A percentile compares a stretch with the other conserved stretches of the same genome.
These are phyloP conservation scores for Ridgeia piscesae DNA, from an alignment of 1,140 invertebrate species.

Conservation along the genomic window DNA sequence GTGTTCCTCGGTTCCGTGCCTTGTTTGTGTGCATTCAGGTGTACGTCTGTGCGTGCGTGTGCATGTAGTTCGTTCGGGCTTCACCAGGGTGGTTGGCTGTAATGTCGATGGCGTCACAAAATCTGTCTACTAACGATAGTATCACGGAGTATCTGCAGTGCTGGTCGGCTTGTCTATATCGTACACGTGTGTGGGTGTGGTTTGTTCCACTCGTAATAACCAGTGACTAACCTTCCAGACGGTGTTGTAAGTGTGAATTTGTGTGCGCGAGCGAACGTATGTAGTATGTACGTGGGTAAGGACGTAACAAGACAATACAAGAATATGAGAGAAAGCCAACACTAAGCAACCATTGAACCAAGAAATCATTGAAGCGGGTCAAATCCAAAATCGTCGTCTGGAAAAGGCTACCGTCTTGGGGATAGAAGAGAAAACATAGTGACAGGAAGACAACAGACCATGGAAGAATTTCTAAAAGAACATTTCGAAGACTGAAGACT, in stretches of 20 bases:
- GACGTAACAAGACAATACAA: neutral
- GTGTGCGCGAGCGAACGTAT: neutral
- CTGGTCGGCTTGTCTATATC: neutral
- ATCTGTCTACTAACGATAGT: neutral
- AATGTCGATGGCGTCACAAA: neutral
- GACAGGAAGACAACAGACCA: neutral
- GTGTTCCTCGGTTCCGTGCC: neutral
- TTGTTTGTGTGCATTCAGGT: neutral
- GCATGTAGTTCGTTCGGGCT: neutral
- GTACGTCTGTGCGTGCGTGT: neutral
- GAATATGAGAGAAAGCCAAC: neutral
- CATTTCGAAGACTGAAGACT: neutral
- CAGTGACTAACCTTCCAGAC: neutral
- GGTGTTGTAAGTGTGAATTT: neutral
- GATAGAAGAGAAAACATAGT: neutral
- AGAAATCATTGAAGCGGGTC: neutral
- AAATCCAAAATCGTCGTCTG: neutral
- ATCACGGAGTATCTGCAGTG: neutral
- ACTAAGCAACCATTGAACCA: neutral
- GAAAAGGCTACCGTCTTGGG: no score
- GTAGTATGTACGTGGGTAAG: neutral
- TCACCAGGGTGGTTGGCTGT: neutral
- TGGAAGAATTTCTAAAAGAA: neutral
- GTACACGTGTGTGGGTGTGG: neutral
- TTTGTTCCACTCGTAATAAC: neutral